Evolutionary conservation across 35 echinoderm and acorn worm species (phyloP), one percentile per base, ranked within the genome.

Genomic region (Holothuria glaberrima): DNA sequence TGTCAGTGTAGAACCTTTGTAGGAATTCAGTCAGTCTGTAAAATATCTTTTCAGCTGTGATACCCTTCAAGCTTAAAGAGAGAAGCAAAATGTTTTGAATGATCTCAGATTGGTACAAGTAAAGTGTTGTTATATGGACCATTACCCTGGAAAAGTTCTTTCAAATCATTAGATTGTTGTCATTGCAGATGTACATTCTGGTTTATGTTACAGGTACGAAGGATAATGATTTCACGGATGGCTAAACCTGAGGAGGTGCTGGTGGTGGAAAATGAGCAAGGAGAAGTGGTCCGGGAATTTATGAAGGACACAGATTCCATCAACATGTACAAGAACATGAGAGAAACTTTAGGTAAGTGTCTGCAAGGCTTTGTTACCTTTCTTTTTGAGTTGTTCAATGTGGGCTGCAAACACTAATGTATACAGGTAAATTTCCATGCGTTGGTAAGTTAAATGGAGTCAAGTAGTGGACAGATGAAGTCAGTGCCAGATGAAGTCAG

Each of bases 291-390:
- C 5, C 80, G 97, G 26, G 97, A 99, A 79, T 99, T 99, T 70
- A 99, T 99, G 97, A 99, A 99, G 45, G 97, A 99, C 60, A 99
- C 97, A 84, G 97, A 99, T 70, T 99, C 97, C 4, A 99, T 99
- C 84, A 99, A 95, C 90, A 95, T 99, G 97, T 99, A 99, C 90
- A 99, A 99, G 61, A 99, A 99, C 63, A 99, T 99, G 97, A 93
- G 97, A 77, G 97, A 99, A 86, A 99, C 97, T 38, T 78, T 99
- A 31, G 97, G 97, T 99, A 89, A 91, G 97, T 17, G 14, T 6
- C 26, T 84, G 12, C 14, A 20, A 14, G 26, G 9, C 0, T 17
- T 67, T 16, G 21, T 20, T n/a, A 6, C 21, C 5, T 79, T 29
- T 69, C 66, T 69, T 10, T 69, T 29, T 26, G 66, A 69, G 5